phyloP scores from a whole-genome alignment of 2,113 vertebrate genomes.

The Hepsetus odoe region DNA sequence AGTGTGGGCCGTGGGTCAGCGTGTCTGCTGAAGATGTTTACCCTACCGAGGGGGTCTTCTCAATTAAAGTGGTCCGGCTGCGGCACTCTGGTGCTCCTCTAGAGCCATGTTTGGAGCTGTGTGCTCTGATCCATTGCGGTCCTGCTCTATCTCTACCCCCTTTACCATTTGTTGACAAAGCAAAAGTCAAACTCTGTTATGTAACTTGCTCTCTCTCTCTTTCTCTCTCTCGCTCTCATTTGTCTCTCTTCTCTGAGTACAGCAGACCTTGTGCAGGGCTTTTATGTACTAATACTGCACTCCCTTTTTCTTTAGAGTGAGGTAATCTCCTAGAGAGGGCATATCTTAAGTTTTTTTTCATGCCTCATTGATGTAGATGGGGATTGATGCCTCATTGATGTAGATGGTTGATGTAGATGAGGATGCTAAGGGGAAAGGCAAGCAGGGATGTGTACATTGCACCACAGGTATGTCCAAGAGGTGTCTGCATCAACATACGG shows the following conservation, averaged over 20 bases:
- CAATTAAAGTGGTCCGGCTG: constrained; percentile 64
- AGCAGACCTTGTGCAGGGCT: constrained; percentile 59
- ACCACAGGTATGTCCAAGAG: constrained; percentile 15
- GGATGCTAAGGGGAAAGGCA: too few relatives aligned
- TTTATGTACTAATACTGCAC: constrained; percentile 59
- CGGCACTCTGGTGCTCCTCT: constrained; percentile 60
- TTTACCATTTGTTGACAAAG: constrained; percentile 75
- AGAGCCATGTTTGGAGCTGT: constrained; percentile 80
- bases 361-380: constrained; percentile 6
- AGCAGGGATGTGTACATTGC: constrained; percentile 1
- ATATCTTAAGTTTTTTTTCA: too few relatives aligned
- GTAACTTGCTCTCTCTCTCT: constrained; percentile 58
- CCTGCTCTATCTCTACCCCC: constrained; percentile 59
- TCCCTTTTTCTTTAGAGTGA: constrained; percentile 43
- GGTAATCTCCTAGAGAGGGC: constrained; percentile 27
- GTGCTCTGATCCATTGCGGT: constrained; percentile 65
- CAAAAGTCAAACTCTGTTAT: constrained; percentile 71
- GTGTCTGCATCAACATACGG: background rate
- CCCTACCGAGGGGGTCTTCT: constrained; percentile 62
- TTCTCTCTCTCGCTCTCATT: constrained; percentile 30
- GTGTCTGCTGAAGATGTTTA: constrained; percentile 71
- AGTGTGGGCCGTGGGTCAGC: constrained; percentile 66
- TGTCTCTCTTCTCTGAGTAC: constrained; percentile 48
- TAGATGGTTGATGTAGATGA: constrained; percentile 1
- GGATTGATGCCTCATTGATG: constrained; percentile 15